phyloP scores from a whole-genome alignment of 2,113 vertebrate species.

The Dicentrarchus labrax region DNA sequence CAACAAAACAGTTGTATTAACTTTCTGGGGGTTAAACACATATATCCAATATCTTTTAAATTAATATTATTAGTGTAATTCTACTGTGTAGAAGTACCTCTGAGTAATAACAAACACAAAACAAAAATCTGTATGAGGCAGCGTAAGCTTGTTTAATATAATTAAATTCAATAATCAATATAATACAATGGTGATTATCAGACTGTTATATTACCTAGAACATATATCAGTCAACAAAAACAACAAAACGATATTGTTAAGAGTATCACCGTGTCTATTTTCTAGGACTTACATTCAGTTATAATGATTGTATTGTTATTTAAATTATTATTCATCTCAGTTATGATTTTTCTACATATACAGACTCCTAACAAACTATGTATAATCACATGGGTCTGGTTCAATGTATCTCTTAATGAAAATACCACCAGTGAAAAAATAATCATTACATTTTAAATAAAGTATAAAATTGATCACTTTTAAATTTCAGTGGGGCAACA shows the following conservation, averaged over 20 bases:
- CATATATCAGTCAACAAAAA: background rate
- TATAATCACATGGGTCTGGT: background rate
- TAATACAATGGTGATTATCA: conserved; percentile 1
- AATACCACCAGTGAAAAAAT: background rate
- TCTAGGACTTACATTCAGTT: background rate
- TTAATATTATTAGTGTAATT: too few species aligned
- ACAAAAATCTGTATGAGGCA: background rate
- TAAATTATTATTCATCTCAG: background rate
- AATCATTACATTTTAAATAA: background rate
- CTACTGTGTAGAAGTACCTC: too few species aligned
- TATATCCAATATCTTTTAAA: too few species aligned
- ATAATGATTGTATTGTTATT: background rate
- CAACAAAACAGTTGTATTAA: too few species aligned
- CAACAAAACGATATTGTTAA: background rate
- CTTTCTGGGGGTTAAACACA: too few species aligned
- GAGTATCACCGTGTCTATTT: background rate
- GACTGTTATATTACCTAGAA: background rate
- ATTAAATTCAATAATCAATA: conserved; percentile 23
- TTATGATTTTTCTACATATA: background rate
- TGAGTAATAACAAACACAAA: background rate
- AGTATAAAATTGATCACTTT: background rate
- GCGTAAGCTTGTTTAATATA: background rate
- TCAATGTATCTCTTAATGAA: background rate
- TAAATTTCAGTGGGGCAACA: background rate
- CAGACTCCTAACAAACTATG: background rate